A percentile compares a stretch with the other conserved stretches of the same genome.
Evolutionary conservation across 1,140 invertebrate species (phyloP).

Genomic region (Lasioglossum albipes): DNA sequence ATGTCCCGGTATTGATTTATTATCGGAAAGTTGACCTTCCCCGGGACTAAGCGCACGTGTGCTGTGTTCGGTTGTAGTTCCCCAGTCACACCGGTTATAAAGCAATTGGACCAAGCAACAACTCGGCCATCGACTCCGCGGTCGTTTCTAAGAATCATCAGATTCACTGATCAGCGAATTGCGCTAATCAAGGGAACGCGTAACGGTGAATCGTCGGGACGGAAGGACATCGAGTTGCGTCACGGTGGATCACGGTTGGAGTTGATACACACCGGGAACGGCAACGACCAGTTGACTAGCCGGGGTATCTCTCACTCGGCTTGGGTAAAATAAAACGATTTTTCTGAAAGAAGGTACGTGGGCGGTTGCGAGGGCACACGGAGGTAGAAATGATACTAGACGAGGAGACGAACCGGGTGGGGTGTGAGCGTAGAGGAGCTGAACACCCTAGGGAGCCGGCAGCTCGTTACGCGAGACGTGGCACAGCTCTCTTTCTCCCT

Average conservation of each 20-base stretch:
- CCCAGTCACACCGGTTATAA: no score
- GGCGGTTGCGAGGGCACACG: constrained; percentile 48
- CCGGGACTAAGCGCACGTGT: no score
- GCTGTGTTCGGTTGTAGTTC: no score
- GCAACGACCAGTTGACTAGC: constrained; percentile 48
- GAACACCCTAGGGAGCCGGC: constrained; percentile 76
- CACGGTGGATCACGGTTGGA: constrained; percentile 21
- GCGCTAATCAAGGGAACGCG: no score
- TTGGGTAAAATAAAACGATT: constrained; percentile 70
- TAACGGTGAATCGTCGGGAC: no score
- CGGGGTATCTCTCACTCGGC: constrained; percentile 63
- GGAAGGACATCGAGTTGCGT: neutral
- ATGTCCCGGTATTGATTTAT: no score
- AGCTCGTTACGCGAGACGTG: constrained; percentile 79
- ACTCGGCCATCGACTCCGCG: no score
- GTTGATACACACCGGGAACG: constrained; percentile 36
- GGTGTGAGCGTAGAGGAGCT: constrained; percentile 62
- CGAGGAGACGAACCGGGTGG: constrained; percentile 57
- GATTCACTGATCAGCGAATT: no score
- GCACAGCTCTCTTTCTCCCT: constrained; percentile 71
- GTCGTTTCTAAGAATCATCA: no score
- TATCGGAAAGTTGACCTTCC: no score
- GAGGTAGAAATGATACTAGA: constrained; percentile 53
- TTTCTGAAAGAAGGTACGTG: constrained; percentile 53
- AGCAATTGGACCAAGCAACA: no score